Conservation (phyloP, 1,140 invertebrate species). For the Drosophila aff. region DNA sequence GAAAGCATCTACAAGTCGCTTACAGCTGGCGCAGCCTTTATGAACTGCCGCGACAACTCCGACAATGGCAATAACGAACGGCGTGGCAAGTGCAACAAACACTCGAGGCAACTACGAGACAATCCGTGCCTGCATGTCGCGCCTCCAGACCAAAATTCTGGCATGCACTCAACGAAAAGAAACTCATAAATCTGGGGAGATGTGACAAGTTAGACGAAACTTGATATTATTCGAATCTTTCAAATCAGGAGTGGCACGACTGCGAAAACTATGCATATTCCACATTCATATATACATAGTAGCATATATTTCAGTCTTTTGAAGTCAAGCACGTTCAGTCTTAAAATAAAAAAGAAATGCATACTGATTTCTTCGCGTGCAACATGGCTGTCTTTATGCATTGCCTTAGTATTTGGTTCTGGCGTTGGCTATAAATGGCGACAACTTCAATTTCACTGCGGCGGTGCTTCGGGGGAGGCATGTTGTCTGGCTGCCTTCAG, state of each 20-base stretch:
- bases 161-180: constrained; percentile 2
- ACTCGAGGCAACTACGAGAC: constrained; percentile 33
- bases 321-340: neutral
- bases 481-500: constrained; percentile 21
- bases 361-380: constrained; percentile 3
- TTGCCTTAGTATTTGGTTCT: constrained; percentile 41
- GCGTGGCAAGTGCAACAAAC: constrained; percentile 43
- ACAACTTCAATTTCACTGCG: constrained; percentile 65
- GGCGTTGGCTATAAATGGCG: constrained; percentile 63
- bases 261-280: neutral
- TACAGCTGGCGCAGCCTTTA: constrained; percentile 57
- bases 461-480: constrained; percentile 12
- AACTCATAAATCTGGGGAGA: neutral
- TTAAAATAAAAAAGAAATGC: neutral
- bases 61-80: constrained; percentile 45
- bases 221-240: neutral
- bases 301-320: no score
- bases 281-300: neutral
- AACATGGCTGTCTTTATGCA: constrained; percentile 33
- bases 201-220: neutral
- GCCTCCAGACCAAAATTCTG: constrained; percentile 25
- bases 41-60: constrained; percentile 51
- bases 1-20: constrained; percentile 52
- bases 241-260: neutral
- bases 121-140: constrained; percentile 31